Conservation (phyloP, 2,797 vertebrate genomes). For the Mus minutoides region DNA sequence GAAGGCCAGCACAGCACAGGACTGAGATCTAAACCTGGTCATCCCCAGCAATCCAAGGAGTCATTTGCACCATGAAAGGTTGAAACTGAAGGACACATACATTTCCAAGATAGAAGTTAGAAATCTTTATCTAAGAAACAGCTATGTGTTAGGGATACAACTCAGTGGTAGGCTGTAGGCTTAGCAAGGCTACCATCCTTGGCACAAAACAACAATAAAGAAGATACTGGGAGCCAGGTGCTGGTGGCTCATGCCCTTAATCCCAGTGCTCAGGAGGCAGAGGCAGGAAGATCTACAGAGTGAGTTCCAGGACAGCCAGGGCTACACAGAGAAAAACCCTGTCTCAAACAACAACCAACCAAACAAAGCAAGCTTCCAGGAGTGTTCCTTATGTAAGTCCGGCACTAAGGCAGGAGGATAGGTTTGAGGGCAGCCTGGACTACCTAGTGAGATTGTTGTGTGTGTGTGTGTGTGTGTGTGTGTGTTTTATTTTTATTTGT, state of each 20-base stretch:
- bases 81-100: neutral
- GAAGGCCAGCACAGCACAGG: neutral
- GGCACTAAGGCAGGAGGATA: neutral
- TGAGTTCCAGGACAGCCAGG: neutral
- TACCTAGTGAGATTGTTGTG: neutral
- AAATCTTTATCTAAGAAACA: neutral
- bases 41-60: neutral
- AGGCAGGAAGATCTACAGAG: neutral
- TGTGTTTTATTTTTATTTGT: neutral
- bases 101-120: neutral
- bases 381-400: neutral
- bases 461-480: too few species aligned
- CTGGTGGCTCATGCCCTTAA: too few species aligned
- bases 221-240: neutral
- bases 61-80: constrained; percentile 20
- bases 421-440: neutral
- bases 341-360: too few species aligned
- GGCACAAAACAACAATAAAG: neutral
- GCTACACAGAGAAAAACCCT: too few species aligned
- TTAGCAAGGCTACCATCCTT: neutral
- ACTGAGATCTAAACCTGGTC: neutral
- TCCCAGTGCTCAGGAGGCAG: neutral
- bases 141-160: neutral
- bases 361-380: too few species aligned
- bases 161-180: neutral